Evolutionary conservation across 2,888 invertebrate species (phyloP).

Genomic region (Pyralis farinalis): DNA sequence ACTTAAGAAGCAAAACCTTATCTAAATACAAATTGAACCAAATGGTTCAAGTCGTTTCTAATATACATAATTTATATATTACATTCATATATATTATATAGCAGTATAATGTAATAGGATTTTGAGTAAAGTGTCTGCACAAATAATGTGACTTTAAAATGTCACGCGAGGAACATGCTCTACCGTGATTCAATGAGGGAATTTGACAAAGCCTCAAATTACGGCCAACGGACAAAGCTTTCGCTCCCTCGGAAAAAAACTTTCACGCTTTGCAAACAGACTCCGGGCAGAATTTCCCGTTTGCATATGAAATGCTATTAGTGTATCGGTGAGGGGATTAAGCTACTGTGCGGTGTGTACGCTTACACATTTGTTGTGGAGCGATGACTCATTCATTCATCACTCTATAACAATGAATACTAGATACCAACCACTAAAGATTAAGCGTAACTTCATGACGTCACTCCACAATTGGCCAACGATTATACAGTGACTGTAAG

Average conservation of each 20-base stretch:
- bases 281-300: conserved; percentile 39
- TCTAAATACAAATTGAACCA: no score
- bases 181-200: conserved; percentile 14
- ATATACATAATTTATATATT: no score
- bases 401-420: conserved; percentile 17
- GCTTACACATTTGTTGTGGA: conserved; percentile 22
- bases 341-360: conserved; percentile 25
- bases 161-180: background rate
- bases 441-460: conserved; percentile 44
- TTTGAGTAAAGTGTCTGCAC: no score
- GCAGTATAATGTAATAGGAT: no score
- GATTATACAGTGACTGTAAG: no score
- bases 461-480: conserved; percentile 46
- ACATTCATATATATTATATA: no score
- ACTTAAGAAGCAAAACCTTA: no score
- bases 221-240: conserved; percentile 35
- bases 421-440: background rate
- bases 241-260: conserved; percentile 39
- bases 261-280: conserved; percentile 49
- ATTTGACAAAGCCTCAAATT: conserved; percentile 34
- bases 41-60: no score
- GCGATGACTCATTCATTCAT: conserved; percentile 37
- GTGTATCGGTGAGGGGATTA: conserved; percentile 39
- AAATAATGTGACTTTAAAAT: background rate
- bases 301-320: conserved; percentile 58